phyloP scores from a whole-genome alignment of 2,888 invertebrate species.

The Parnassius apollo region DNA sequence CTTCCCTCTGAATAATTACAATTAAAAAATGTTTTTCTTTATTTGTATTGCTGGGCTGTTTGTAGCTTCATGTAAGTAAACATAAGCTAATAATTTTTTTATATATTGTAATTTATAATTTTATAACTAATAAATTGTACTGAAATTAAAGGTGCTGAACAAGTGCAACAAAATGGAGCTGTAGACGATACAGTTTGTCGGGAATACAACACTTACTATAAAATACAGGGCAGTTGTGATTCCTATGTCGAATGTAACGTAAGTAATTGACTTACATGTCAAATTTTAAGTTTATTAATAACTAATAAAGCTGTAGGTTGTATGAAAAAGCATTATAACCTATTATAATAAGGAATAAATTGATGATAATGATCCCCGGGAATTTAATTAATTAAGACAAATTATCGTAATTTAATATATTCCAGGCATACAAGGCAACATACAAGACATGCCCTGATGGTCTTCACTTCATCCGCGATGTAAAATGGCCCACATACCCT shows the following conservation, averaged over 20 bases:
- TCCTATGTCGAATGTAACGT: constrained; percentile 84
- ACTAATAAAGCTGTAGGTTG: too few relatives aligned
- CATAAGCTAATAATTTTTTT: background rate
- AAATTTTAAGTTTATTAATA: too few relatives aligned
- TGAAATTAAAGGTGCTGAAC: constrained; percentile 2
- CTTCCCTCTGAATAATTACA: too few relatives aligned
- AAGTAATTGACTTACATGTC: constrained; percentile 36
- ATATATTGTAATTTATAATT: too few relatives aligned
- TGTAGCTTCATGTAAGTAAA: constrained; percentile 25
- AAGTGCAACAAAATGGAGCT: background rate
- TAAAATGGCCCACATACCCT: constrained; percentile 84
- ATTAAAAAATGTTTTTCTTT: constrained; percentile 15
- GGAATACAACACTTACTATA: constrained; percentile 70
- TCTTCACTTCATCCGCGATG: constrained; percentile 85
- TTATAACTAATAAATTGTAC: background rate
- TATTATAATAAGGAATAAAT: too few relatives aligned
- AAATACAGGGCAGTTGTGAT: constrained; percentile 84
- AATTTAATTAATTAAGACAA: background rate
- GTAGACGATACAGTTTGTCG: constrained; percentile 10
- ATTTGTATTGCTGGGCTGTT: constrained; percentile 3
- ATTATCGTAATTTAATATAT: background rate
- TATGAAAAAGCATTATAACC: too few relatives aligned
- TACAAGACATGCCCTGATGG: constrained; percentile 89
- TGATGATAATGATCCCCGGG: too few relatives aligned
- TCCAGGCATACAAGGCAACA: constrained; percentile 78